Conservation (phyloP, 2,113 vertebrate genomes). For the Cyanoramphus novaezelandiae region DNA sequence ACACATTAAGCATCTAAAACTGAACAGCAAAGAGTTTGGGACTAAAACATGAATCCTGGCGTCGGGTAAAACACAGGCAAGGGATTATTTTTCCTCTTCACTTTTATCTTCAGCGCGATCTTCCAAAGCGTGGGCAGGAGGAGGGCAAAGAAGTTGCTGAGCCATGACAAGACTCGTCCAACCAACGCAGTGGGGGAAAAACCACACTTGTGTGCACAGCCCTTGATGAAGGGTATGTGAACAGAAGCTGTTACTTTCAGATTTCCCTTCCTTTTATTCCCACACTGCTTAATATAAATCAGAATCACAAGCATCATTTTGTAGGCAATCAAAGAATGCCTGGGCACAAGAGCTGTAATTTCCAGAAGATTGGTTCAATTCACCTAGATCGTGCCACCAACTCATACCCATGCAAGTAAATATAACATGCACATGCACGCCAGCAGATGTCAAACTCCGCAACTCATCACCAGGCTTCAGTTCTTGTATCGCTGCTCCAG, state of each 20-base stretch:
- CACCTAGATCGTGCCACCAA: neutral
- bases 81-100: neutral
- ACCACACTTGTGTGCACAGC: neutral
- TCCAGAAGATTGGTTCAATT: neutral
- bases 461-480: neutral
- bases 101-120: neutral
- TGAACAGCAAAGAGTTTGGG: slow-evolving; percentile 2
- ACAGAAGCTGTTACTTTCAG: neutral
- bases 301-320: neutral
- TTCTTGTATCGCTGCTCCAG: neutral
- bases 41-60: neutral
- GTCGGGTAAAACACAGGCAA: neutral
- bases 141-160: neutral
- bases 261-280: neutral
- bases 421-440: accelerated
- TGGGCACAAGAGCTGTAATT: neutral
- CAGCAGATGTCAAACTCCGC: neutral
- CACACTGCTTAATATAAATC: neutral
- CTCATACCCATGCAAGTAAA: accelerated
- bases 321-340: neutral
- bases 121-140: neutral
- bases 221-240: neutral
- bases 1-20: slow-evolving; percentile 17
- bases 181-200: neutral
- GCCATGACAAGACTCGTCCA: neutral